Evolutionary conservation across 2,888 invertebrate species (phyloP), one percentile per base, ranked within the genome.

Genomic region (Disparrhopalites patrizii): DNA sequence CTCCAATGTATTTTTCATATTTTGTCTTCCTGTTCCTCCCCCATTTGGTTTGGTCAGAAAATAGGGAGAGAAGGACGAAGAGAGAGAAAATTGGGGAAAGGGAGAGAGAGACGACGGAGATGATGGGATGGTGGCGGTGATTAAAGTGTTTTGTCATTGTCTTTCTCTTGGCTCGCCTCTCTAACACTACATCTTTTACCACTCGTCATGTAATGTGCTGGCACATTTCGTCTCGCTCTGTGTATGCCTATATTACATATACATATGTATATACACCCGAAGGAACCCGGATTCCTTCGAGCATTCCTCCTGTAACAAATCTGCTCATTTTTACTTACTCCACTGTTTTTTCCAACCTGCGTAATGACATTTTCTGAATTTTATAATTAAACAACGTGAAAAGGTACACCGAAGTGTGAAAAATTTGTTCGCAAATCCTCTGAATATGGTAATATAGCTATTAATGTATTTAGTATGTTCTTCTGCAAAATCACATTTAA

Each of bases 131-230:
- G 61, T 68, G 65, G 56, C 38, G 62, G 66, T 62, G 68, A 70
- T 70, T 67, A 67, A 68, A 68, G 68, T 66, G 56, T 70, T 67
- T 70, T 66, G 66, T 70, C 70, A 68, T 70, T 68, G 70, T 70
- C 70, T 68, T 52, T 57, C 40, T 25, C 51, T 40, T 60, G 52
- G 36, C 65, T 52, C 38, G 20, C 52, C 51, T 51, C n/a, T n/a
- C n/a, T n/a, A n/a, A n/a, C n/a, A n/a, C 50, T 50, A 61, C 56
- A 56, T 56, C 30, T 50, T 62, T 62, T 62, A 62, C 52, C 62
- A n/a, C n/a, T n/a, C n/a, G n/a, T n/a, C n/a, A n/a, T 28, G 50
- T 47, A 15, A 28, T 28, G 7, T 8, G 10, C 10, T 23, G 15
- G n/a, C 55, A 20, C n/a, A 28, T 27, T 28, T 28, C 13, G 10